phyloP scores from a whole-genome alignment of 1,140 invertebrate genomes.

The Asobara japonica region DNA sequence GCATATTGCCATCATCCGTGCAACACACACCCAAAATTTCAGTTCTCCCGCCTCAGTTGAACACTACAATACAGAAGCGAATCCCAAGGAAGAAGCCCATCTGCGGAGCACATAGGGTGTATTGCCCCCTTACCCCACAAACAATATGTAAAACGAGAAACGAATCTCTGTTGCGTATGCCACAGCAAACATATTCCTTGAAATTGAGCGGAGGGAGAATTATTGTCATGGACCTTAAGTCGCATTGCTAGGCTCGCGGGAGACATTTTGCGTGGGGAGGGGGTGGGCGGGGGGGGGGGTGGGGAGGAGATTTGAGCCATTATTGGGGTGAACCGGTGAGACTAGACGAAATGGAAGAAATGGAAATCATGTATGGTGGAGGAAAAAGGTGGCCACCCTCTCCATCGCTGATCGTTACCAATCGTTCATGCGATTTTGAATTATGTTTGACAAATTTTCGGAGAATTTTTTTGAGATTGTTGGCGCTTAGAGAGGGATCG shows the following conservation, averaged over 20 bases:
- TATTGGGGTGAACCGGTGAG: background rate
- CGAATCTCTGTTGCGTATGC: constrained; percentile 37
- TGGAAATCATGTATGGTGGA: too few relatives aligned
- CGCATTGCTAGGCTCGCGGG: background rate
- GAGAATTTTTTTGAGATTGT: too few relatives aligned
- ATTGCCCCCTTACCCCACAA: constrained; percentile 33
- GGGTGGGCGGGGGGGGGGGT: background rate
- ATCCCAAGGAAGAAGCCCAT: constrained; percentile 35
- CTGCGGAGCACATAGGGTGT: constrained; percentile 23
- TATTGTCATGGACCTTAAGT: constrained; percentile 1
- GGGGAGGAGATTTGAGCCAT: background rate
- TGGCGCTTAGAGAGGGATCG: too few relatives aligned
- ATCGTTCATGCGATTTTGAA: too few relatives aligned
- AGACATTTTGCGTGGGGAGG: background rate
- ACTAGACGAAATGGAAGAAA: background rate
- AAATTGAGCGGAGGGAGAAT: constrained; percentile 16
- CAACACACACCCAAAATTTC: constrained; percentile 21
- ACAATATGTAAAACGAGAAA: constrained; percentile 51
- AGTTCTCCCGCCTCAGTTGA: background rate
- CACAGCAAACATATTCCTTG: constrained; percentile 1
- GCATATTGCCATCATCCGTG: constrained; percentile 44
- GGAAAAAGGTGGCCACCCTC: too few relatives aligned
- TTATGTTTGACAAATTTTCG: background rate
- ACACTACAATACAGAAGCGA: background rate
- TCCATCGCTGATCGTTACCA: too few relatives aligned